phyloP scores from a whole-genome alignment of 2,888 invertebrate species.

The Eremobia ochroleuca region DNA sequence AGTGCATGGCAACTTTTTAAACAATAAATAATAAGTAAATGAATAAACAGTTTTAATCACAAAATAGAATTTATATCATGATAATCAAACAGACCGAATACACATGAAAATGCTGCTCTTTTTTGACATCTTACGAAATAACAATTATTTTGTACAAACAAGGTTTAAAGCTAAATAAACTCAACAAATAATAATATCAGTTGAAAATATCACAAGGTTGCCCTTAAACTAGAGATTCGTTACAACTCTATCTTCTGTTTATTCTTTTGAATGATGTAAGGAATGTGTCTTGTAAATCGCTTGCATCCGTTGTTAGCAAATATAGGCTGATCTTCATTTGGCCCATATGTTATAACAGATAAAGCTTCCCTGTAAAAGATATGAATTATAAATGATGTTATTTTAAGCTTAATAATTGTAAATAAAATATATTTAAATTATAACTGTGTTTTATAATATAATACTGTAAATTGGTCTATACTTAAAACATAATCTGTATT shows the following conservation, averaged over 20 bases:
- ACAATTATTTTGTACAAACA: constrained; percentile 60
- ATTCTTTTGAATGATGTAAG: constrained; percentile 87
- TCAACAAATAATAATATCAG: constrained; percentile 47
- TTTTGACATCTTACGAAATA: constrained; percentile 24
- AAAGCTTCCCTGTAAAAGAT: constrained; percentile 91
- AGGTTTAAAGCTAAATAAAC: constrained; percentile 60
- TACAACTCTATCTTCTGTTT: constrained; percentile 74
- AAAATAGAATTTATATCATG: constrained; percentile 6
- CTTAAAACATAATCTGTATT: background rate
- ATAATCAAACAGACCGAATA: constrained; percentile 20
- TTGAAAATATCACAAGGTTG: constrained; percentile 67
- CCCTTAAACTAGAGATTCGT: constrained; percentile 45
- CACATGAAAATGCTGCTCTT: constrained; percentile 23
- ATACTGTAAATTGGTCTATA: background rate
- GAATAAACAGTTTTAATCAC: background rate
- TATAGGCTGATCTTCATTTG: constrained; percentile 93
- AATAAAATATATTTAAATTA: constrained; percentile 32
- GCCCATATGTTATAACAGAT: constrained; percentile 93
- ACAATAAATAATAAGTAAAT: constrained; percentile 26
- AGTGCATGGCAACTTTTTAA: constrained; percentile 7
- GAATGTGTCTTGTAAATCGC: constrained; percentile 95
- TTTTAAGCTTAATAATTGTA: constrained; percentile 29
- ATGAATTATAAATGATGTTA: constrained; percentile 34
- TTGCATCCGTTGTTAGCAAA: constrained; percentile 98
- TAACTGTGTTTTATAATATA: constrained; percentile 10